Evolutionary conservation across 1,140 invertebrate species (phyloP), one percentile per base, ranked within the genome.

Genomic region (Ganaspis sp.): DNA sequence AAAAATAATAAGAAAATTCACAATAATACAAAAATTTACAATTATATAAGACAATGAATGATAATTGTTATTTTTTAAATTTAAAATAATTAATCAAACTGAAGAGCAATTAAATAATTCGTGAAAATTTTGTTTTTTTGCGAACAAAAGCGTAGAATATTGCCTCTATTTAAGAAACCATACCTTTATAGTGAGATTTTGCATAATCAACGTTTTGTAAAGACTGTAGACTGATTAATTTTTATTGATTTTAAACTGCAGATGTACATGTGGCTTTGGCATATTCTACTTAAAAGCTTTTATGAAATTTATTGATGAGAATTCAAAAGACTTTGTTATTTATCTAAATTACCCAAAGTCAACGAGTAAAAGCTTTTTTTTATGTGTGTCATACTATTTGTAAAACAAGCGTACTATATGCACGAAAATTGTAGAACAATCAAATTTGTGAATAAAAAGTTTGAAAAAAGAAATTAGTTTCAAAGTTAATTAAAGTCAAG

Each of bases 221-320:
- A 64, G 58, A 64, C 26, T 64, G 58, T 64, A 64, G 58, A 64
- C 58, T 64, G 58, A 64, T 64, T 64, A 64, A 64, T 64, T 64
- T 64, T 29, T 64, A 64, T 29, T 64, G 23, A 64, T 64, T 64
- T 64, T 64, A 64, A n/a, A 64, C 58, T n/a, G 58, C 58, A 64
- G 15, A 64, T 26, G 58, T 29, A 29, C 58, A 64, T n/a, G 26
- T 64, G 58, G 58, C 26, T 64, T 64, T 64, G 58, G 23, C 58
- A 64, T 29, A 64, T 64, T 64, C 11, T 64, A 64, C 58, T 64
- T 64, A 49, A 64, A 64, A 64, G 12, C 3, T 26, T 34, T 15
- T n/a, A 11, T 64, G 54, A 64, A 64, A 64, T 12, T 64, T 64
- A 15, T 64, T 64, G 21, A 15, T n/a, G 58, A 64, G 15, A 64